phyloP scores from a whole-genome alignment of 2,113 vertebrate species.

The Ptilorrhoa leucosticta region DNA sequence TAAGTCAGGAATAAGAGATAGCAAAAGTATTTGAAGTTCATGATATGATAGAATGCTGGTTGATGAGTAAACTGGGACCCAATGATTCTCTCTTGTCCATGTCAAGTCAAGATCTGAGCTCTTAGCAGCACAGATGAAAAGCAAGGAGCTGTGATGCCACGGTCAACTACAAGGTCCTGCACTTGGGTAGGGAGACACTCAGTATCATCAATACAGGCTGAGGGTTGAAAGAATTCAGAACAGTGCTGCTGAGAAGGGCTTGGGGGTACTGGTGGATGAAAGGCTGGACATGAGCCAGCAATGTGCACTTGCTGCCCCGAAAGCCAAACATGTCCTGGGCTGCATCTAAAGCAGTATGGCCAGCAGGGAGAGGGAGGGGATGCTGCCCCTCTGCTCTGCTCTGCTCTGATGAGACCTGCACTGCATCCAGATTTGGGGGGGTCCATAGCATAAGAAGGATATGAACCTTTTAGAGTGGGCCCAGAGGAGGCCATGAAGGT shows the following conservation, averaged over 20 bases:
- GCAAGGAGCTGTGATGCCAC: background rate
- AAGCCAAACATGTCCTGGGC: background rate
- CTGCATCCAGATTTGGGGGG: background rate
- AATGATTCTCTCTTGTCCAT: accelerated
- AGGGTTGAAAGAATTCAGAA: background rate
- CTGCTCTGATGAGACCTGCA: background rate
- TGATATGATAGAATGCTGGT: background rate
- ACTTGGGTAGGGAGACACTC: background rate
- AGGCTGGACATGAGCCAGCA: background rate
- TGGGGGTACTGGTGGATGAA: background rate
- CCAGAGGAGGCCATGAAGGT: background rate
- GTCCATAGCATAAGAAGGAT: background rate
- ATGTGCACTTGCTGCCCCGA: background rate
- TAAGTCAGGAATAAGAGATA: background rate
- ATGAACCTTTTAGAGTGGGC: background rate
- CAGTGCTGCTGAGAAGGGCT: background rate
- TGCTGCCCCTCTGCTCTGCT: background rate
- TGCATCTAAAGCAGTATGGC: background rate
- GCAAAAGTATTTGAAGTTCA: background rate
- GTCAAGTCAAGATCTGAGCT: background rate
- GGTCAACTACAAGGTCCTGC: background rate
- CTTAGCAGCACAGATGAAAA: background rate
- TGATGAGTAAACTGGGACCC: background rate
- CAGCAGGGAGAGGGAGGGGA: background rate
- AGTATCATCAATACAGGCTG: background rate